Evolutionary conservation across 1,140 invertebrate genomes (phyloP), one percentile per base, ranked within the genome.

Genomic region (Pseudobourletiella spinata): DNA sequence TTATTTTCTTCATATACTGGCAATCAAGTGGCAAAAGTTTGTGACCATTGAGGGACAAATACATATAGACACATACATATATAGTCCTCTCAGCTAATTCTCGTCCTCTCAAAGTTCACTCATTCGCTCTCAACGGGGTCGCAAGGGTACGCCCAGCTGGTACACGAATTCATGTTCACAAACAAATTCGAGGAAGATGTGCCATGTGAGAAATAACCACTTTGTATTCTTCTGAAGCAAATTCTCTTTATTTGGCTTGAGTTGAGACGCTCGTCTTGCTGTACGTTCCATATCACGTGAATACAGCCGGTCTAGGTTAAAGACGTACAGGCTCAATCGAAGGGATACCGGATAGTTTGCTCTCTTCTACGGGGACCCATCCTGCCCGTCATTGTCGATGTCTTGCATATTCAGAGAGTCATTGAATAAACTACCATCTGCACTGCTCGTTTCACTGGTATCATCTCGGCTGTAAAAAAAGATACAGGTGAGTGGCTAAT

Each of bases 381-480:
- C 46, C 15, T 63, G 64, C 29, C 58, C 50, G 28, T 66, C 64
- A 26, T 42, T 26, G n/a, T 66, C 64, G 28, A 70, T 61, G 16
- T 70, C 67, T 29, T 66, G 61, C 61, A 69, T 63, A 28, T 64
- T 52, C 1, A 66, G 35, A 1, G 68, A 69, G 20, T 69, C 68
- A 43, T 66, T 69, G 59, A 63, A 70, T 3, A 67, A 29, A 59
- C 68, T 70, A 18, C 68, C 68, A 22, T 70, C 68, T 20, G 61
- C 68, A 51, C 68, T 70, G 54, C 65, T 70, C 6, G 68, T 67
- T 35, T 70, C 68, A 57, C 60, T 65, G 1, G 63, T 63, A 30
- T 70, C 68, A 57, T 70, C 68, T 26, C 65, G 61, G 51, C 20
- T 56, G 22, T 24, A 59, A 26, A 28, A 54, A 6, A 30, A 63